Conservation (phyloP, 2,113 vertebrate genomes). For the Taxidea taxus region DNA sequence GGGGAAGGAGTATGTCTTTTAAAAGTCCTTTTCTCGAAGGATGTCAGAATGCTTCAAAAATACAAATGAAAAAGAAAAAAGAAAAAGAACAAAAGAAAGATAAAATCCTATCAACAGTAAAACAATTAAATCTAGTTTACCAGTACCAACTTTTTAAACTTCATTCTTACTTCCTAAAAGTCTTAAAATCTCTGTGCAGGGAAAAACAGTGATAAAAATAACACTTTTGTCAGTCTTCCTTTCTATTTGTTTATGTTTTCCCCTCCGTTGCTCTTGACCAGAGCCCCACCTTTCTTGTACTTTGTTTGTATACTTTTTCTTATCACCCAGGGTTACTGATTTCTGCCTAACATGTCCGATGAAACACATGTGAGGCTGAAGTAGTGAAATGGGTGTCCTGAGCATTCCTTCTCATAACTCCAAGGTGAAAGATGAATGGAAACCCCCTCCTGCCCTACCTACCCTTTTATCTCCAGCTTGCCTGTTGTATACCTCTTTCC, state of each 20-base stretch:
- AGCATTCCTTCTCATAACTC: not conserved
- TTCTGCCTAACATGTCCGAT: not conserved
- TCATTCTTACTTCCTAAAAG: not conserved
- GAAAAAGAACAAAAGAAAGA: not conserved
- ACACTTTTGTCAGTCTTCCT: not conserved
- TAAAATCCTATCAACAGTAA: not conserved
- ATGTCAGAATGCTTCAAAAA: conserved; percentile 15
- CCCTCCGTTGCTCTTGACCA: not conserved
- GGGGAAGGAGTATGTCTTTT: not conserved
- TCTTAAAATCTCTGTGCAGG: not conserved
- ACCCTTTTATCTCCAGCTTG: not conserved
- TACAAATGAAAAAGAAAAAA: not conserved
- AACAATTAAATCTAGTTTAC: not conserved
- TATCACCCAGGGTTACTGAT: not conserved
- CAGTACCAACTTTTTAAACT: not conserved
- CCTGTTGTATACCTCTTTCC: not conserved
- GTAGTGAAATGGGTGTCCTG: not conserved
- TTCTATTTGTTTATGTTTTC: not conserved
- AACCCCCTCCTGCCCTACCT: rapidly evolving
- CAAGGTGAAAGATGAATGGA: not conserved
- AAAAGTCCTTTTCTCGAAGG: not conserved
- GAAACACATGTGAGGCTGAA: not conserved
- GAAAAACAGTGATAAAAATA: not conserved
- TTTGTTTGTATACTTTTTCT: not conserved
- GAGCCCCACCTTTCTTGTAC: not conserved